phyloP scores from a whole-genome alignment of 2,888 invertebrate species.

The Empis livida region DNA sequence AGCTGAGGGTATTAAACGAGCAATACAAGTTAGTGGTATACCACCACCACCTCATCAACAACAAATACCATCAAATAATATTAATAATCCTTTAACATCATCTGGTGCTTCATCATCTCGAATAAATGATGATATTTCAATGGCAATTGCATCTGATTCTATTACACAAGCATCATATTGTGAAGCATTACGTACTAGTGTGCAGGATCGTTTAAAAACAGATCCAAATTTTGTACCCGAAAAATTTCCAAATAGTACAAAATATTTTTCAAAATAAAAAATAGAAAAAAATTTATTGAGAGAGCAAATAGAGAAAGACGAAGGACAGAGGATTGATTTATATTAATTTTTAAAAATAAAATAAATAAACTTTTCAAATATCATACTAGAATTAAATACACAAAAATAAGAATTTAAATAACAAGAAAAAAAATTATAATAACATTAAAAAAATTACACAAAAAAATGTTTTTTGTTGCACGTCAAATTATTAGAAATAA shows the following conservation, averaged over 20 bases:
- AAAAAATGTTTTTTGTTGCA: no score
- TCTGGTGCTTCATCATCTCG: constrained; percentile 9
- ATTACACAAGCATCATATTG: constrained; percentile 29
- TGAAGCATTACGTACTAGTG: constrained; percentile 27
- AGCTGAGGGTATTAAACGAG: constrained; percentile 28
- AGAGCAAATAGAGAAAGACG: constrained; percentile 2
- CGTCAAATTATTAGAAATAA: no score
- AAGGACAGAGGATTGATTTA: constrained; percentile 5
- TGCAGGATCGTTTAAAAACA: constrained; percentile 29
- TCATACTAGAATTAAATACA: constrained; percentile 7
- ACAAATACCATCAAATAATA: background rate
- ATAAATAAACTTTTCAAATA: constrained; percentile 6
- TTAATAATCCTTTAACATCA: constrained; percentile 18
- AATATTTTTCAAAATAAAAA: constrained; percentile 22
- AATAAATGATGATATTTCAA: constrained; percentile 12
- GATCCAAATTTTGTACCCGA: constrained; percentile 30
- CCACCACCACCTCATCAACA: constrained; percentile 16
- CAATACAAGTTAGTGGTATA: constrained; percentile 26
- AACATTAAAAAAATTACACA: constrained; percentile 1
- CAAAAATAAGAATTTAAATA: constrained; percentile 7
- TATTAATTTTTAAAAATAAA: constrained; percentile 15
- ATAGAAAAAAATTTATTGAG: constrained; percentile 5
- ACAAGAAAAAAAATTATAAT: constrained; percentile 10
- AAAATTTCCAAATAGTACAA: constrained; percentile 34
- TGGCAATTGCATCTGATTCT: constrained; percentile 27